A percentile compares a stretch with the other conserved stretches of the same genome.
phyloP scores from a whole-genome alignment of 2,888 invertebrate species.

The Euzophera pinguis region DNA sequence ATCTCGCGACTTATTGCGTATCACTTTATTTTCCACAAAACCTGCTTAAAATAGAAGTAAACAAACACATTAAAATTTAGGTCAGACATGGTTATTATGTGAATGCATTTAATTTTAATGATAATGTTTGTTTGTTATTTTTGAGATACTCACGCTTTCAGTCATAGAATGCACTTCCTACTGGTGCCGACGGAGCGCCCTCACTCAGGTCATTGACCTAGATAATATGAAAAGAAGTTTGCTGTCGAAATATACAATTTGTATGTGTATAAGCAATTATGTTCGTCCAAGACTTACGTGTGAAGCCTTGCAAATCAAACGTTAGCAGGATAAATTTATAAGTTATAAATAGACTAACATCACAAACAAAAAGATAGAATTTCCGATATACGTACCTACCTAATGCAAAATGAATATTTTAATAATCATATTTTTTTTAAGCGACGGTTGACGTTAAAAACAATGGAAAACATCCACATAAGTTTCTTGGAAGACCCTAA shows the following conservation, averaged over 20 bases:
- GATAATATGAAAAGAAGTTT: neutral
- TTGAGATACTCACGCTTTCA: slow-evolving; percentile 48
- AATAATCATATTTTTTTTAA: too few species aligned
- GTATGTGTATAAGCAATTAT: neutral
- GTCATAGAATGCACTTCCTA: slow-evolving; percentile 40
- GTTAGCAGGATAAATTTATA: too few species aligned
- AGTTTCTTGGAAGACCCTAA: neutral
- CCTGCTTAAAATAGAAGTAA: neutral
- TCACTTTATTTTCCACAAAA: neutral
- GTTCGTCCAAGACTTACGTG: neutral
- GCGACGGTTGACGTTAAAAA: too few species aligned
- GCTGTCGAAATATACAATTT: neutral
- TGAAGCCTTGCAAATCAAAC: too few species aligned
- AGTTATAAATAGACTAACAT: too few species aligned
- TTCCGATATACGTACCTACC: too few species aligned
- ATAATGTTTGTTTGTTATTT: slow-evolving; percentile 25
- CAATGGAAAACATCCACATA: neutral
- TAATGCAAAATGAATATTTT: too few species aligned
- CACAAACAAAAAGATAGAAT: too few species aligned
- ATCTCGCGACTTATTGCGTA: too few species aligned
- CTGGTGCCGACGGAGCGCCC: slow-evolving; percentile 18
- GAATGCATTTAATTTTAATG: slow-evolving; percentile 12
- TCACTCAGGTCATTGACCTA: slow-evolving; percentile 1
- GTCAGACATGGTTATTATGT: slow-evolving; percentile 6
- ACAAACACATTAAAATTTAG: neutral